Evolutionary conservation across 2,113 vertebrate genomes (phyloP), one percentile per base, ranked within the genome.

Genomic region (Catharus fuscescens): DNA sequence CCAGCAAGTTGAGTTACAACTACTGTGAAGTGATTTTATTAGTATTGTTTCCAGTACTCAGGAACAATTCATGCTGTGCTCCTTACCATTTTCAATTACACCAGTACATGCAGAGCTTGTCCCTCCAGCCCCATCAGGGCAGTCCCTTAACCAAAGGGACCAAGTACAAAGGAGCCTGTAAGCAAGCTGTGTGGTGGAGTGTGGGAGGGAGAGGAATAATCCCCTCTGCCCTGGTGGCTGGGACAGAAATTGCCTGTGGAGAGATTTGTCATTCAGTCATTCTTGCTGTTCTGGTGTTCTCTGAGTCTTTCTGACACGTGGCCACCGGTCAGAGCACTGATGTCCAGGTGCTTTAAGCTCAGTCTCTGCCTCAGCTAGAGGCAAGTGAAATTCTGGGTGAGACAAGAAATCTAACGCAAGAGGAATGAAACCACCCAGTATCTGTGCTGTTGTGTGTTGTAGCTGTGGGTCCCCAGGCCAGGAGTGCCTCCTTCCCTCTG

Each of bases 31-130:
- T 67, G 86, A 91, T 89, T 92, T 96, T 93, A 2, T 57, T 65
- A 89, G 53, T 64, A 89, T 92, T 95, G 78, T 92, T 95, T 91
- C 73, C 86, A 91, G 84, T 57, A 42, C 57, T 65, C 73, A 81
- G 73, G 83, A 93, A 81, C 69, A 53, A 74, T 71, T 86, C 86
- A 72, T 67, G 84, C 92, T 88, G 72, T 81, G 67, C 60, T 94
- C 29, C 60, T 88, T 70, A 81, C 71, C 83, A 67, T 91, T 88
- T 86, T 60, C 70, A 81, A 18, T 79, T 84, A 76, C 69, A 50
- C n/a, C 69, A 86, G 40, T 67, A 70, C 86, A 86, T 5, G 47
- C 72, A 87, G 86, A 77, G 65, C 42, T 93, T 15, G 9, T 79
- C 65, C 80, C 1, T 0, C 52, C 5, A 11, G 47, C 73, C 5